phyloP scores from a whole-genome alignment of 2,797 vertebrate genomes.

The Trachops cirrhosus region DNA sequence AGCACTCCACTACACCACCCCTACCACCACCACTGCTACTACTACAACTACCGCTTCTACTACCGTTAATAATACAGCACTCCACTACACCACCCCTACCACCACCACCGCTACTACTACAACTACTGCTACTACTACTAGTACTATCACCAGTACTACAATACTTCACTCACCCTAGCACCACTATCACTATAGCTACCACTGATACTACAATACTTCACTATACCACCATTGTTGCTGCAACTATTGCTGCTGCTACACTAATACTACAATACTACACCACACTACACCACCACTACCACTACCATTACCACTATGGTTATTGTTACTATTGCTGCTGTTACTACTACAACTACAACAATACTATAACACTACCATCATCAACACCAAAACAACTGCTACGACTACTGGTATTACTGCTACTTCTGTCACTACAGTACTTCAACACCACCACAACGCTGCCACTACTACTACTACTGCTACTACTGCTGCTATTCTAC shows the following conservation, averaged over 20 bases:
- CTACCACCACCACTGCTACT: accelerated
- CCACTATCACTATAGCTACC: accelerated
- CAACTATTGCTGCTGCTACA: background rate
- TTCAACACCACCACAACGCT: accelerated
- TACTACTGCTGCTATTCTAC: no score
- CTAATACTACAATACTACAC: accelerated
- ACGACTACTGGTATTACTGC: no score
- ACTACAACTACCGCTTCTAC: accelerated
- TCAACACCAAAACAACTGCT: no score
- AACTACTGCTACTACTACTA: no score
- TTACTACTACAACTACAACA: no score
- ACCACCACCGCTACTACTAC: background rate
- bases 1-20: accelerated
- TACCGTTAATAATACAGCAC: accelerated
- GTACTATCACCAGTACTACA: accelerated
- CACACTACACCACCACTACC: no score
- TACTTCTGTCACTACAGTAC: background rate
- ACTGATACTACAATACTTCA: background rate
- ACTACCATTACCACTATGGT: no score
- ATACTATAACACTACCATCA: no score
- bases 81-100: no score
- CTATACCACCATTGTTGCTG: accelerated
- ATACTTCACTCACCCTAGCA: accelerated
- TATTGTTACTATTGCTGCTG: no score
- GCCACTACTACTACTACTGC: accelerated